Conservation (phyloP, 2,113 vertebrate genomes). For the Zosterops borbonicus region DNA sequence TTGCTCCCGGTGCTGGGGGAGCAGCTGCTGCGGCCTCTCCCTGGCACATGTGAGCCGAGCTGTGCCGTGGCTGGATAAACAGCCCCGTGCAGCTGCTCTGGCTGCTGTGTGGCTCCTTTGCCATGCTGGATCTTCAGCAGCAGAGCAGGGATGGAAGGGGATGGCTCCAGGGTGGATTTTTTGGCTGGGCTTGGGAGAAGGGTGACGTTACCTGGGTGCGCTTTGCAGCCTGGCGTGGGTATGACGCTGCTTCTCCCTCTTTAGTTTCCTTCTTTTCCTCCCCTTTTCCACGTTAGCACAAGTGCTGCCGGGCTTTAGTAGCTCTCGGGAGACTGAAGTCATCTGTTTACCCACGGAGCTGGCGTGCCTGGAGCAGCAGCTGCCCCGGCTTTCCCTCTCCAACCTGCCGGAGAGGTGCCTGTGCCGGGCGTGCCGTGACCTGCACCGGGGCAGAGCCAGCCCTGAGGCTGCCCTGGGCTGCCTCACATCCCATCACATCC, state of each 20-base stretch:
- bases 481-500: not conserved
- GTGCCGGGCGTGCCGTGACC: not conserved
- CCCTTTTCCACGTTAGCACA: not conserved
- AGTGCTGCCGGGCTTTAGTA: not conserved
- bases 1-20: not conserved
- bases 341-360: slow-evolving; percentile 8
- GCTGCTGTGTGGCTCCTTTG: not conserved
- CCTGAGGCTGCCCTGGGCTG: not conserved
- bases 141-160: not conserved
- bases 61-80: not conserved
- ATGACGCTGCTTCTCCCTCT: not conserved
- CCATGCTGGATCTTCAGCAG: not conserved
- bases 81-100: not conserved
- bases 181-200: not conserved
- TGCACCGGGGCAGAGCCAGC: accelerated
- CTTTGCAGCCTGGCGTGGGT: not conserved
- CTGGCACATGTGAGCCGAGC: accelerated
- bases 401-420: not conserved
- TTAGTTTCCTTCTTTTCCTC: not conserved
- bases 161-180: not conserved
- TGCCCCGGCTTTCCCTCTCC: not conserved
- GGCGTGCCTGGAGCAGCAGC: not conserved
- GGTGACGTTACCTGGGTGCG: accelerated
- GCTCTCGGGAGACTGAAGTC: slow-evolving; percentile 25
- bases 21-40: not conserved